Base-by-base conservation (phyloP, 1,140 invertebrate genomes). In the Drosophila kepulauana region DNA sequence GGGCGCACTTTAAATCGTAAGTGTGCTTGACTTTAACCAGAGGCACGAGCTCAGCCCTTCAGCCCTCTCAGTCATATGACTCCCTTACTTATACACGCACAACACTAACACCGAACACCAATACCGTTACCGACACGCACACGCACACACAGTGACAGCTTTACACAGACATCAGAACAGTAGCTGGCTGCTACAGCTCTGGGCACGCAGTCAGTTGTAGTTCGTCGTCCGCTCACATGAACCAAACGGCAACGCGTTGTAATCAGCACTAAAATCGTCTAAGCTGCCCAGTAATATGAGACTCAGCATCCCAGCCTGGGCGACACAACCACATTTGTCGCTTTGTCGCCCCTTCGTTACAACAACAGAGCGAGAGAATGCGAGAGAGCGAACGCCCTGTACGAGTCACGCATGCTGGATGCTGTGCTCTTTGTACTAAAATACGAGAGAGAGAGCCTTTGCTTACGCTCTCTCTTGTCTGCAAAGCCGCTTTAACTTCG, bases 171-270 rank as follows among this genome's bases (percentile, higher is more conserved):
- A 16, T 48, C 41, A 16, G 8, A 28, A 49, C 58, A 70, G 67
- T 54, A n/a, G 16, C 52, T 65, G 20, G 20, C 20, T 3, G 48
- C 30, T 58, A 56, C 35, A 38, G 59, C 35, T 54, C 20, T 25
- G 20, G n/a, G 11, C 11, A 25, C 20, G 43, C 59, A 62, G 38
- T 33, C 57, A 51, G 35, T 35, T 33, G 72, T 30, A 77, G 46
- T 63, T 48, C 56, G 25, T 35, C 28, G 63, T 89, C 85, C 85
- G 85, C 71, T 78, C 81, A 75, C 41, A 66, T 75, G 68, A 89
- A 89, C 85, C 85, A 85, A 69, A 81, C 86, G 81, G 81, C 67
- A 67, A 89, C 85, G 85, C 85, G 86, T 89, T 89, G 85, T 89
- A 90, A 89, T 89, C 81, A 89, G 85, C 85, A 89, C 85, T 89